These are phyloP conservation scores for Belgica antarctica DNA, from an alignment of 2,888 invertebrate genomes.

Conservation along the genomic window DNA sequence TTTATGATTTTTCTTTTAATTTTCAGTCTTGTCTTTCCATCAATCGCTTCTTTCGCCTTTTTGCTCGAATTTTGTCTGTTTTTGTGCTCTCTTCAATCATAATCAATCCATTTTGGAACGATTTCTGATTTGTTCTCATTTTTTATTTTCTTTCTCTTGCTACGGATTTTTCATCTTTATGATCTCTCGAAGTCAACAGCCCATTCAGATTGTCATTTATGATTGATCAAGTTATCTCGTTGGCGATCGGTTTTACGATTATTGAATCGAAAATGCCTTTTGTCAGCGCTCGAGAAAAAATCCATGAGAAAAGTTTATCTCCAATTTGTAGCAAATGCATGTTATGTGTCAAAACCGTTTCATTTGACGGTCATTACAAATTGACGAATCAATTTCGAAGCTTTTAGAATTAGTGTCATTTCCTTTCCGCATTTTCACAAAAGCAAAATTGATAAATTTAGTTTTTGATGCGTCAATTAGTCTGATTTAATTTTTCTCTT, in stretches of 20 bases:
- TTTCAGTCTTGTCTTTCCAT: conserved; percentile 6
- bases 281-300: not conserved
- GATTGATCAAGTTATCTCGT: conserved; percentile 25
- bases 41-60: not conserved
- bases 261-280: conserved; percentile 8
- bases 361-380: not conserved
- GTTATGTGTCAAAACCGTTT: conserved; percentile 11
- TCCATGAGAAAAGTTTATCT: not conserved
- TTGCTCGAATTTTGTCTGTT: conserved; percentile 14
- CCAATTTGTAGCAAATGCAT: conserved; percentile 9
- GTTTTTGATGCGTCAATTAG: conserved; percentile 11
- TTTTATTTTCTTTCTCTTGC: not conserved
- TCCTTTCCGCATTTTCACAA: conserved; percentile 19
- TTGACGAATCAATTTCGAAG: conserved; percentile 24
- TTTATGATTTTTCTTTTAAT: conserved; percentile 3
- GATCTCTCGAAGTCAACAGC: not conserved
- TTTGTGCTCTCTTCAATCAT: conserved; percentile 20
- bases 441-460: not conserved
- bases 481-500: conserved; percentile 19
- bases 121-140: conserved; percentile 12
- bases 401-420: conserved; percentile 36
- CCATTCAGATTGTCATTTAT: conserved; percentile 34
- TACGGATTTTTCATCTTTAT: not conserved
- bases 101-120: conserved; percentile 20
- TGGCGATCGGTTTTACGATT: conserved; percentile 14